Evolutionary conservation across 2,888 invertebrate species (phyloP), one percentile per base, ranked within the genome.

Genomic region (Bugulina stolonifera): DNA sequence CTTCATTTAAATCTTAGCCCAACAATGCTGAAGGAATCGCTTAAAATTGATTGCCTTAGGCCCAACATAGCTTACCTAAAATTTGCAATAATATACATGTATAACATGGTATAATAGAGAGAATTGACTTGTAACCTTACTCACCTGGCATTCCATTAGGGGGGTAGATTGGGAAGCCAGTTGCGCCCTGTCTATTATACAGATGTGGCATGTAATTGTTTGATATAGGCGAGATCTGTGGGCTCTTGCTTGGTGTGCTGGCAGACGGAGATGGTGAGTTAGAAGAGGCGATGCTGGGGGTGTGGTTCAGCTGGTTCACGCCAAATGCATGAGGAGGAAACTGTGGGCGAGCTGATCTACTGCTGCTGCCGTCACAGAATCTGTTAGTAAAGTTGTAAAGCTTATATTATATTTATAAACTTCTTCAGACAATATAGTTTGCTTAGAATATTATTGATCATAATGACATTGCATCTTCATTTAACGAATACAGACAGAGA

Each of bases 211-310:
- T 5, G 27, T 64, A 64, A 14, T 27, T 14, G 5, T 34, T 64
- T 32, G 64, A 64, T 14, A 64, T 27, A 14, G 64, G 64, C 25
- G 64, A 64, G 2, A 64, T 64, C 32, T 64, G 64, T 32, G 64
- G 64, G 32, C 64, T 64, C 32, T 64, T 27, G 22, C 64, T 64
- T 2, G 64, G 64, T n/a, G 64, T 64, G 32, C 64, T 64, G 5
- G 22, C 64, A 64, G 22, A 25, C 18, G 64, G 64, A 64, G 64
- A 64, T 27, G 64, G 64, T 32, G 64, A 64, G 32, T 27, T 27
- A 29, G 64, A 64, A 2, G 64, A 64, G 29, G 64, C 27, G 2
- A 64, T n/a, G 32, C 64, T 64, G 1, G 64, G 64, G 2, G 64
- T 64, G 23, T 57, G 57, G 64, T 32, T 64, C 34, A 64, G 43